Base-by-base conservation (phyloP, 2,888 invertebrate species). In the Ypsolopha sequella region DNA sequence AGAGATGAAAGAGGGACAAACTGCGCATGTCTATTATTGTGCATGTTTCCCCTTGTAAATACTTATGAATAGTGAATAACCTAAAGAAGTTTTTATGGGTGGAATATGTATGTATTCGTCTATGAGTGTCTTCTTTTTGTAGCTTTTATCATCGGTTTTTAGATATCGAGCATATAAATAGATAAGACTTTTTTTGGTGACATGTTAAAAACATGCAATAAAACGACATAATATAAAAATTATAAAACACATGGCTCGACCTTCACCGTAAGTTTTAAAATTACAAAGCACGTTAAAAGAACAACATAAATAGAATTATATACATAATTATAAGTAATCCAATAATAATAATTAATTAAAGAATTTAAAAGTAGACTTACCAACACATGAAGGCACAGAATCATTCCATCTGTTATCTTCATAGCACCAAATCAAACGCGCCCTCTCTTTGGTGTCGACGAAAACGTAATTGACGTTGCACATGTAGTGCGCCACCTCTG, bases 391-490 rank as follows among this genome's bases (percentile, higher is more conserved):
- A 54, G 92, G 90, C 58, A 86, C 73, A 52, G 87, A 81, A 58
- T 84, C 82, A 70, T 91, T 90, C 92, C 93, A 93, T 60, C 87
- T 84, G 62, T 90, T 89, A 58, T 90, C 88, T 52, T 88, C 89
- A 53, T 88, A 87, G 76, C 94, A 94, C 68, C 86, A 88, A 58
- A 93, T 67, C 48, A 88, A 80, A 52, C 90, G 89, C 64, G 86
- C 87, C 70, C 89, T 88, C 70, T 87, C 77, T 56, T 82, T 81
- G n/a, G 90, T 90, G 66, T 93, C 93, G 11, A 89, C 88, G 73
- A 93, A 94, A 67, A 90, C 87, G 63, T 79, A 89, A 52, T 91
- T 91, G 49, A 89, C 87, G 61, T 91, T 89, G 75, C 94, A 94
- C 75, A 89, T 88, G 76, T 90, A 92, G 62, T 90, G 90, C 36